phyloP scores from a whole-genome alignment of 2,888 invertebrate species.

The Dasypolia templi region DNA sequence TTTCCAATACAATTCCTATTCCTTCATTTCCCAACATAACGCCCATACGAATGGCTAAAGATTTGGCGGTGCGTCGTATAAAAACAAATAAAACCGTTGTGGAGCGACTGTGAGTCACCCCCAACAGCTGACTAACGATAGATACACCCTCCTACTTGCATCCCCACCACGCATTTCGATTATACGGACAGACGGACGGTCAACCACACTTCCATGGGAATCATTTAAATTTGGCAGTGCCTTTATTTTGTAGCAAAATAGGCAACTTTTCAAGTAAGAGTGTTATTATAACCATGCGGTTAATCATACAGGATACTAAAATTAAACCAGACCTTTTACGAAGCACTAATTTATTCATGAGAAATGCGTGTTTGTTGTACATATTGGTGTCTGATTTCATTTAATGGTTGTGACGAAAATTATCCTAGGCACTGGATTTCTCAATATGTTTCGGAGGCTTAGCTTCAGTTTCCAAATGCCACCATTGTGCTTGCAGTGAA shows the following conservation, averaged over 20 bases:
- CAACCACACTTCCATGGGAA: background rate
- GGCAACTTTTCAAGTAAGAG: background rate
- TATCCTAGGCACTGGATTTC: background rate
- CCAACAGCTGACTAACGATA: conserved; percentile 68
- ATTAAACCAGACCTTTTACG: conserved; percentile 69
- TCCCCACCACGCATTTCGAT: conserved; percentile 60
- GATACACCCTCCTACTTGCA: conserved; percentile 56
- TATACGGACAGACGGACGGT: conserved; percentile 40
- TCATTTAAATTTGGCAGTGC: background rate
- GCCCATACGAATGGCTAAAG: conserved; percentile 52
- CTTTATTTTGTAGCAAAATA: background rate
- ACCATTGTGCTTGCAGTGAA: conserved; percentile 20
- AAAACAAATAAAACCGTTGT: conserved; percentile 67
- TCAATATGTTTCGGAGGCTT: background rate
- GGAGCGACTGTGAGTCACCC: conserved; percentile 66
- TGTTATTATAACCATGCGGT: background rate
- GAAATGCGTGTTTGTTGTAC: conserved; percentile 11
- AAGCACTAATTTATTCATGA: conserved; percentile 39
- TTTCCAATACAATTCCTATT: conserved; percentile 52
- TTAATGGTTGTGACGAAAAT: background rate
- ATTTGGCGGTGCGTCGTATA: conserved; percentile 67
- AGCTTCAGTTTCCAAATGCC: background rate
- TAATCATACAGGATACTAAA: conserved; percentile 44
- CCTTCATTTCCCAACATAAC: conserved; percentile 55
- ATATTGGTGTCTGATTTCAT: conserved; percentile 1